A percentile compares a stretch with the other conserved stretches of the same genome.
Evolutionary conservation across 2,888 invertebrate genomes (phyloP).

Genomic region (Gymnosoma rotundatum): DNA sequence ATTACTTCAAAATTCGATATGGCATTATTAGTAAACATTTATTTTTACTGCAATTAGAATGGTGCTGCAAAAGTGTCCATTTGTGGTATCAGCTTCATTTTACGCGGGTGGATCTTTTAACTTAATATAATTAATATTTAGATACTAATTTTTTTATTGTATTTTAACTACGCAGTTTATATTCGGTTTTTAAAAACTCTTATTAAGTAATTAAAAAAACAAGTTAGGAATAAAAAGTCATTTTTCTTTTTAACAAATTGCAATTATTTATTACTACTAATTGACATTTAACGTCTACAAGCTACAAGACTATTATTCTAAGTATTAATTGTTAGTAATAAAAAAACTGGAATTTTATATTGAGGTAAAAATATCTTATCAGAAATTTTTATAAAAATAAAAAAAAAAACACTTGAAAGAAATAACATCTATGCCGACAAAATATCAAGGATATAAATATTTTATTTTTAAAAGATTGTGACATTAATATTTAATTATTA

Average conservation of each 20-base stretch:
- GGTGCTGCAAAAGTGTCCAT: too few species aligned
- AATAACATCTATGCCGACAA: not conserved
- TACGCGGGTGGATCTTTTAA: too few species aligned
- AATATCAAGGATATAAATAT: too few species aligned
- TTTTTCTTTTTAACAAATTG: not conserved
- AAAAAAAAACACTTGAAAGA: conserved; percentile 14
- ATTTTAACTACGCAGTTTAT: conserved; percentile 7
- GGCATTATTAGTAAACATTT: too few species aligned
- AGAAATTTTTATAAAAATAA: not conserved
- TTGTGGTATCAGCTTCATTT: too few species aligned
- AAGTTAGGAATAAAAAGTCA: conserved; percentile 31
- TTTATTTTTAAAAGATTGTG: too few species aligned
- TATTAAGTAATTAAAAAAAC: not conserved
- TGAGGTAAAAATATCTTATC: not conserved
- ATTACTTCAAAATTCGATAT: too few species aligned
- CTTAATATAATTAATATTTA: too few species aligned
- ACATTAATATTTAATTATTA: not conserved
- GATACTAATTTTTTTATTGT: too few species aligned
- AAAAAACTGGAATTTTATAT: conserved; percentile 24
- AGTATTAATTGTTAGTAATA: conserved; percentile 20
- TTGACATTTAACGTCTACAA: conserved; percentile 11
- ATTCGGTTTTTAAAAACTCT: not conserved
- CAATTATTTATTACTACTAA: conserved; percentile 16
- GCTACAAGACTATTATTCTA: conserved; percentile 4
- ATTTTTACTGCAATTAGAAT: too few species aligned